Conservation (phyloP, 1,140 invertebrate species). For the Achatina immaculata region DNA sequence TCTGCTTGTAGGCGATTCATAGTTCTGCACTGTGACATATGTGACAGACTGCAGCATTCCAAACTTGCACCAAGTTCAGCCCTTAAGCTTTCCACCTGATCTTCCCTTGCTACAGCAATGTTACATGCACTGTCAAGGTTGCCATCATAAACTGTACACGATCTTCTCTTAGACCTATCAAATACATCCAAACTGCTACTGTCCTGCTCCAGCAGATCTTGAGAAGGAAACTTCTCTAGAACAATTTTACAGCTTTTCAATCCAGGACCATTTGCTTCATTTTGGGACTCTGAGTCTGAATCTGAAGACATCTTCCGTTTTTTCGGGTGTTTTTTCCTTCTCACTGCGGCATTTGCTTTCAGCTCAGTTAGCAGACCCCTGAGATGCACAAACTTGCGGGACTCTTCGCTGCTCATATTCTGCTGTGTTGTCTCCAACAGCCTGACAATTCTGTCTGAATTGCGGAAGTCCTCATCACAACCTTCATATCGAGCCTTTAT, state of each 20-base stretch:
- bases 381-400: slow-evolving; percentile 55
- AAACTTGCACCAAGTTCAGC: background rate
- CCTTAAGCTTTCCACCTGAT: background rate
- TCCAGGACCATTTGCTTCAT: background rate
- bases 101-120: background rate
- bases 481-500: slow-evolving; percentile 53
- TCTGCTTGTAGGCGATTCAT: too few species aligned
- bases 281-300: background rate
- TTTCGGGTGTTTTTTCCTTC: background rate
- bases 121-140: background rate
- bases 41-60: background rate
- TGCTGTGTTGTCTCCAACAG: slow-evolving; percentile 41
- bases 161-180: background rate
- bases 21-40: too few species aligned
- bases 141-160: background rate
- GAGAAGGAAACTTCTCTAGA: background rate
- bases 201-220: too few species aligned
- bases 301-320: background rate
- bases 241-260: background rate
- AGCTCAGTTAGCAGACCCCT: slow-evolving; percentile 57
- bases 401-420: slow-evolving; percentile 51
- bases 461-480: slow-evolving; percentile 45
- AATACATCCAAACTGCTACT: background rate
- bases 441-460: slow-evolving; percentile 48
- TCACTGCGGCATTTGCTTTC: slow-evolving; percentile 32